Base-by-base conservation (phyloP, 2,888 invertebrate species). In the Mesodorylaimus sp. region DNA sequence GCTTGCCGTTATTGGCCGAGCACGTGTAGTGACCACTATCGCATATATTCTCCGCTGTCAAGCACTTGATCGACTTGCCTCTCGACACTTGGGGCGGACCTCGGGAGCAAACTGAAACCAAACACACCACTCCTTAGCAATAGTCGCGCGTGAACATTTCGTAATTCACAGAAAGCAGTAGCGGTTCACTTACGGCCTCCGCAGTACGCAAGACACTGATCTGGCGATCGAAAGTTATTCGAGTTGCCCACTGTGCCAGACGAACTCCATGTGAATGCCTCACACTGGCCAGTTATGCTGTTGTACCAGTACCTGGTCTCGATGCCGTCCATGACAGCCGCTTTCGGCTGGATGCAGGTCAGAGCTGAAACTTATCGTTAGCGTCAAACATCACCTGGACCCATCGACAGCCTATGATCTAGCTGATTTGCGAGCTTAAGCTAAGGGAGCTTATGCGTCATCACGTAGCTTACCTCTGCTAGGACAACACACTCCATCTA, bases 261-360 rank as follows among this genome's bases (percentile, higher is more conserved):
- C 5, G 37, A 10, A 10, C 5, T 10, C 47, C 47, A 46, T 10
- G 47, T 5, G 38, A 46, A 46, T 24, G 16, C 38, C 37, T 27
- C 36, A 24, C 50, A 50, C 10, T 10, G 16, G 16, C 23, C 50
- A 19, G 50, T 50, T 13, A 46, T 51, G 13, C 27, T 23, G 45
- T 50, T 50, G 50, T 23, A 50, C 38, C 38, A 50, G 21, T 26
- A 50, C 10, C 50, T 3, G 3, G 38, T 50, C 28, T 50, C 50
- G 7, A 21, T 21, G 3, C 24, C 50, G 19, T 23, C 46, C 7
- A 38, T 27, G n/a, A n/a, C n/a, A 16, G 48, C 36, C 26, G 24
- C 16, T 21, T 49, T 16, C 3, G 44, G 44, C 26, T 19, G 13
- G 7, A 44, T 44, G 44, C 44, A 44, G 5, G 44, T 44, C 5